Conservation (phyloP, 2,797 vertebrate genomes). For the Rhyacichthys aspro region DNA sequence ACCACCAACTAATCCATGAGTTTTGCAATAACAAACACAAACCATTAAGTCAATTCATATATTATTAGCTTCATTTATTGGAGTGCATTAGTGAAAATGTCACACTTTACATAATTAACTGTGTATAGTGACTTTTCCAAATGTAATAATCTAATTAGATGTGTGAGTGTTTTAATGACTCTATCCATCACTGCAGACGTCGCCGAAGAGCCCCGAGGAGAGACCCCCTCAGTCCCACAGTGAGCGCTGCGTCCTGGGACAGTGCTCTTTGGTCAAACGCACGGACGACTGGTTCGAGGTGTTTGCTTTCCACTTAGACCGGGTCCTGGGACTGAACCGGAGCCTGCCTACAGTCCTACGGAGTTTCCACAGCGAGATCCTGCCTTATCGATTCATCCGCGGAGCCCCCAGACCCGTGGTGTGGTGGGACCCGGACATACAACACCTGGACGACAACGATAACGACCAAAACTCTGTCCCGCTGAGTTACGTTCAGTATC, state of each 20-base stretch:
- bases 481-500: conserved; percentile 90
- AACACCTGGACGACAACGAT: conserved; percentile 85
- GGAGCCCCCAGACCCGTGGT: conserved; percentile 81
- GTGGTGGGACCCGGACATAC: conserved; percentile 92
- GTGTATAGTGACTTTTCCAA: background rate
- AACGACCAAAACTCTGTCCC: conserved; percentile 93
- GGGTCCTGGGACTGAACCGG: conserved; percentile 88
- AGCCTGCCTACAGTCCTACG: conserved; percentile 86
- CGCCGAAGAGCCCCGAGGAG: background rate
- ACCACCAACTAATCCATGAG: no score
- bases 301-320: conserved; percentile 92
- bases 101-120: conserved; percentile 1
- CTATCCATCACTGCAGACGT: conserved; percentile 12
- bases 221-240: conserved; percentile 17
- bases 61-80: no score
- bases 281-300: conserved; percentile 88
- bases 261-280: conserved; percentile 89
- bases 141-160: no score
- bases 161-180: conserved; percentile 8
- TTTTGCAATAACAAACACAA: background rate
- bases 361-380: conserved; percentile 81
- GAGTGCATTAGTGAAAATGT: no score
- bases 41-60: background rate
- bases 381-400: conserved; percentile 88
- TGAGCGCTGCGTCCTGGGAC: conserved; percentile 76